phyloP scores from a whole-genome alignment of 2,888 invertebrate genomes.

The Scaptomyza polygonia region DNA sequence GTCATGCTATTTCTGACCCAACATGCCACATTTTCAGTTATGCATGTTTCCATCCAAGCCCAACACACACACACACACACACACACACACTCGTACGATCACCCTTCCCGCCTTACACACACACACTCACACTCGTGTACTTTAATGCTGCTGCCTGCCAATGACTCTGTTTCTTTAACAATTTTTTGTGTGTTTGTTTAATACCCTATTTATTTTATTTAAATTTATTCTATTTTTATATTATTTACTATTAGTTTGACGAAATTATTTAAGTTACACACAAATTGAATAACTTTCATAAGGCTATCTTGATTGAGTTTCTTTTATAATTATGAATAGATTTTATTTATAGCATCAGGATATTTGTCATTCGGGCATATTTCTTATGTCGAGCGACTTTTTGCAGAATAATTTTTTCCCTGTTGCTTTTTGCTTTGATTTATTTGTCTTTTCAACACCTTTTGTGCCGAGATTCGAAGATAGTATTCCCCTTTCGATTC shows the following conservation, averaged over 20 bases:
- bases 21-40: conserved; percentile 79
- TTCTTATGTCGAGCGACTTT: not conserved
- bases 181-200: not conserved
- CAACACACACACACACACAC: not conserved
- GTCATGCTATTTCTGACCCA: conserved; percentile 80
- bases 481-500: conserved; percentile 32
- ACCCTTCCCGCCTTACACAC: not conserved
- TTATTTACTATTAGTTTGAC: too few relatives aligned
- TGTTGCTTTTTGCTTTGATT: conserved; percentile 46
- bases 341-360: too few relatives aligned
- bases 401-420: not conserved
- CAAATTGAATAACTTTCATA: too few relatives aligned
- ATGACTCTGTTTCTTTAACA: conserved; percentile 14
- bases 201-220: too few relatives aligned
- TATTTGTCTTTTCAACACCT: conserved; percentile 66
- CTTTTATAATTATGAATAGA: not conserved
- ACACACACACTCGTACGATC: not conserved
- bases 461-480: conserved; percentile 28
- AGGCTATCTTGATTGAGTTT: not conserved
- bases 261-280: too few relatives aligned
- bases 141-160: not conserved
- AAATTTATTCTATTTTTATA: too few relatives aligned
- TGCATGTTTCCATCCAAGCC: conserved; percentile 54
- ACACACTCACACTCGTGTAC: not conserved
- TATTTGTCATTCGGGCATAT: conserved; percentile 1